phyloP scores from a whole-genome alignment of 1,140 invertebrate genomes.

The Ostrea denselamellosa region DNA sequence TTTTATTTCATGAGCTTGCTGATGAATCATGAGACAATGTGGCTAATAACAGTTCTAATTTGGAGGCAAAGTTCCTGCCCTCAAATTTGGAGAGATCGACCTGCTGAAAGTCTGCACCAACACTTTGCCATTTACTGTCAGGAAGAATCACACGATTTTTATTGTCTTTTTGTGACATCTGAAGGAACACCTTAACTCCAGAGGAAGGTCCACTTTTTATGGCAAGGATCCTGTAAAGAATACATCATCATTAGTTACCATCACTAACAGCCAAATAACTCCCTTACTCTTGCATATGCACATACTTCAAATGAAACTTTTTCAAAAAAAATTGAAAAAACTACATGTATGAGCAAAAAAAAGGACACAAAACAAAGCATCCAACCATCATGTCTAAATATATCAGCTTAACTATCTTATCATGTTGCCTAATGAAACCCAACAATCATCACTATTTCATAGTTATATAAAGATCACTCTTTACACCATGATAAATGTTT shows the following conservation, averaged over 20 bases:
- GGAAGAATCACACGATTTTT: slow-evolving; percentile 93
- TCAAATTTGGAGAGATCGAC: slow-evolving; percentile 96
- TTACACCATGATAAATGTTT: too few relatives aligned
- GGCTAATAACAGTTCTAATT: slow-evolving; percentile 98
- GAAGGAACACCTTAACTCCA: slow-evolving; percentile 82
- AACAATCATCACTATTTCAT: too few relatives aligned
- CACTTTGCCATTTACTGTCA: slow-evolving; percentile 92
- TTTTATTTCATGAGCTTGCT: slow-evolving; percentile 1
- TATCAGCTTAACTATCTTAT: too few relatives aligned
- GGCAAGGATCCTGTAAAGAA: slow-evolving; percentile 86
- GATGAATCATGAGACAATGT: slow-evolving; percentile 70
- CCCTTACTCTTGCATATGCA: too few relatives aligned
- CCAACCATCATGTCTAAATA: too few relatives aligned
- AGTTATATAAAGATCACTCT: too few relatives aligned
- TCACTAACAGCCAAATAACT: too few relatives aligned
- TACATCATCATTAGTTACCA: neutral
- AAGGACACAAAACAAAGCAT: too few relatives aligned
- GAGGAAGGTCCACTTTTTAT: slow-evolving; percentile 91
- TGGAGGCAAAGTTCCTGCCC: slow-evolving; percentile 97
- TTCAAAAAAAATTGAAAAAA: too few relatives aligned
- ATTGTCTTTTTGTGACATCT: slow-evolving; percentile 87
- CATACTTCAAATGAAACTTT: too few relatives aligned
- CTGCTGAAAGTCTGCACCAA: slow-evolving; percentile 90
- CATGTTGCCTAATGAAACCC: too few relatives aligned
- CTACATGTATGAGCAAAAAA: too few relatives aligned